A percentile compares a stretch with the other conserved stretches of the same genome.
Evolutionary conservation across 1,140 invertebrate genomes (phyloP).

Genomic region (Pantala flavescens): DNA sequence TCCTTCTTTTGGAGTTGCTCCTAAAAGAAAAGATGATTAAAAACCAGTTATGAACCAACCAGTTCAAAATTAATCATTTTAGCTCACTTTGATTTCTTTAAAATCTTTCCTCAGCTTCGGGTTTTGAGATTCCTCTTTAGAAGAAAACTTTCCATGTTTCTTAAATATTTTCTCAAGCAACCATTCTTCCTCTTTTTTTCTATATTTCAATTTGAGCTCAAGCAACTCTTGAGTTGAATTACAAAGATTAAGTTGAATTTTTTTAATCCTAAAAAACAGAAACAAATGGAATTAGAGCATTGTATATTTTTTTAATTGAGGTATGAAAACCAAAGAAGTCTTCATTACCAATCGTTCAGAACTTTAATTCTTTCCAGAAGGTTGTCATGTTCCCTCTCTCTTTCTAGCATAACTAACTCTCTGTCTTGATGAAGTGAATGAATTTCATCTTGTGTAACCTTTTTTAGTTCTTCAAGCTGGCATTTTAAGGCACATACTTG

Average conservation of each 20-base stretch:
- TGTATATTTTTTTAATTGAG: too few species aligned
- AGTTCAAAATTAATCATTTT: too few species aligned
- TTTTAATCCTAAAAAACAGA: too few species aligned
- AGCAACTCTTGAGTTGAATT: constrained; percentile 16
- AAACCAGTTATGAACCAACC: too few species aligned
- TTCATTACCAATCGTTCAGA: constrained; percentile 13
- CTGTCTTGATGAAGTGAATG: constrained; percentile 17
- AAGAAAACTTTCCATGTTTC: too few species aligned
- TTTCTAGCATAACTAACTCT: constrained; percentile 17
- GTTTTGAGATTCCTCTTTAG: too few species aligned
- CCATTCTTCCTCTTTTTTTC: constrained; percentile 17
- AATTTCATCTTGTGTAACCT: constrained; percentile 19
- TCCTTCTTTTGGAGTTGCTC: background rate
- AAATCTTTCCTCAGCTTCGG: too few species aligned
- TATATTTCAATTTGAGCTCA: background rate
- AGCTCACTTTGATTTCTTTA: too few species aligned
- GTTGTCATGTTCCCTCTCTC: constrained; percentile 14
- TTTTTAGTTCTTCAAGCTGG: constrained; percentile 19
- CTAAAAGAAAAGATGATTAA: background rate
- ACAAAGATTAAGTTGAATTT: background rate
- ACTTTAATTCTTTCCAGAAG: constrained; percentile 17
- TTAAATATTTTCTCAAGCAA: constrained; percentile 16
- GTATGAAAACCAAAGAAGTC: too few species aligned
- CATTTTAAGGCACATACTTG: background rate
- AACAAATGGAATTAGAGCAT: too few species aligned